phyloP scores from a whole-genome alignment of 2,888 invertebrate genomes.

The Drepanosiphum platanoidis region DNA sequence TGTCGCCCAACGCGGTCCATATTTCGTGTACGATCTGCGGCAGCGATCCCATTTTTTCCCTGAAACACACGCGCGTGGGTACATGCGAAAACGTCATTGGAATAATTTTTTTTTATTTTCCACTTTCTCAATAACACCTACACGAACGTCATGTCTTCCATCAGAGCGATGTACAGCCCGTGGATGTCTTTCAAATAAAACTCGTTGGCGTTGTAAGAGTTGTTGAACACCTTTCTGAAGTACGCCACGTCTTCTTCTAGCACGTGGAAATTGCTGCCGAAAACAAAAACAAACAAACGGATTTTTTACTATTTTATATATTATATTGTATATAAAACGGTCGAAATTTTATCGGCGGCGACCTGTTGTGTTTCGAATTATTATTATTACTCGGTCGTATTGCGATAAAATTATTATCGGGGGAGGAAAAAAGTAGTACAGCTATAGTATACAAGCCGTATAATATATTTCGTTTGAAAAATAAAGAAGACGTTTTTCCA shows the following conservation, averaged over 20 bases:
- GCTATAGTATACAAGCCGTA: too few species aligned
- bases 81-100: too few species aligned
- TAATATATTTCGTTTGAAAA: too few species aligned
- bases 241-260: constrained; percentile 79
- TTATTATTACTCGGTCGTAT: too few species aligned
- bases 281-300: constrained; percentile 60
- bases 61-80: constrained; percentile 41
- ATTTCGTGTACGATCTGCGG: constrained; percentile 84
- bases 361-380: too few species aligned
- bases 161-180: constrained; percentile 75
- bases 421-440: too few species aligned
- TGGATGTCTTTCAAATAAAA: constrained; percentile 85
- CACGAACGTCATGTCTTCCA: constrained; percentile 82
- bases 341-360: too few species aligned
- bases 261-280: constrained; percentile 67
- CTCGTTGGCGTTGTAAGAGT: constrained; percentile 82
- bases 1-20: constrained; percentile 87
- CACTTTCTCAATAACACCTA: constrained; percentile 63
- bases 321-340: too few species aligned
- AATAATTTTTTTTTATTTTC: background rate
- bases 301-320: too few species aligned
- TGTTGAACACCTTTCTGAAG: constrained; percentile 77
- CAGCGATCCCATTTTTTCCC: constrained; percentile 75
- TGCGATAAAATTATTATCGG: too few species aligned
- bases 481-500: too few species aligned